Conservation (phyloP, 2,888 invertebrate species). For the Tetheella fluctuosa region DNA sequence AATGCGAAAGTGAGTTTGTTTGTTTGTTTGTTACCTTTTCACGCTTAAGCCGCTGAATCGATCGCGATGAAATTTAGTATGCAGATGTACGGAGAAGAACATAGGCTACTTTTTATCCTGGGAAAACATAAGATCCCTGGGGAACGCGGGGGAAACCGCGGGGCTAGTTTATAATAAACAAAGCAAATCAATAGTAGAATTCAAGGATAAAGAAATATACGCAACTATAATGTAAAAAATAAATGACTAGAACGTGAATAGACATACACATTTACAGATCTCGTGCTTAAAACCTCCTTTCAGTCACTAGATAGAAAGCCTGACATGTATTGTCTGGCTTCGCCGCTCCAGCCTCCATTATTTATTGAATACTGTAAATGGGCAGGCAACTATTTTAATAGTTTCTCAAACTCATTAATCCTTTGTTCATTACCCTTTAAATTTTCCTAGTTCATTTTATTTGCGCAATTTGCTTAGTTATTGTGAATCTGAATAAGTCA, state of each 20-base stretch:
- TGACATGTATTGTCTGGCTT: neutral
- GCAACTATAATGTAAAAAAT: neutral
- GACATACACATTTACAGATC: neutral
- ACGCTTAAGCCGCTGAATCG: too few relatives aligned
- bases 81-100: too few relatives aligned
- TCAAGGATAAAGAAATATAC: too few relatives aligned
- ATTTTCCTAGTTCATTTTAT: constrained; percentile 1
- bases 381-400: constrained; percentile 2
- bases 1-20: too few relatives aligned
- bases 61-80: too few relatives aligned
- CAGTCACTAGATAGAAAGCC: constrained; percentile 5
- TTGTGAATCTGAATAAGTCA: neutral
- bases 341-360: neutral
- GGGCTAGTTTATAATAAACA: too few relatives aligned
- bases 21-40: too few relatives aligned
- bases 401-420: constrained; percentile 8
- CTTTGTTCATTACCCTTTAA: neutral
- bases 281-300: neutral
- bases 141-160: too few relatives aligned
- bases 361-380: constrained; percentile 8
- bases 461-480: neutral
- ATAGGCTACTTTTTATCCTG: too few relatives aligned
- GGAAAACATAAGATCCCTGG: too few relatives aligned
- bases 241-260: neutral
- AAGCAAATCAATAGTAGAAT: too few relatives aligned